A percentile compares a stretch with the other conserved stretches of the same genome.
These are phyloP conservation scores for Trematomus bernacchii DNA, from an alignment of 2,797 vertebrate species.

Conservation along the genomic window DNA sequence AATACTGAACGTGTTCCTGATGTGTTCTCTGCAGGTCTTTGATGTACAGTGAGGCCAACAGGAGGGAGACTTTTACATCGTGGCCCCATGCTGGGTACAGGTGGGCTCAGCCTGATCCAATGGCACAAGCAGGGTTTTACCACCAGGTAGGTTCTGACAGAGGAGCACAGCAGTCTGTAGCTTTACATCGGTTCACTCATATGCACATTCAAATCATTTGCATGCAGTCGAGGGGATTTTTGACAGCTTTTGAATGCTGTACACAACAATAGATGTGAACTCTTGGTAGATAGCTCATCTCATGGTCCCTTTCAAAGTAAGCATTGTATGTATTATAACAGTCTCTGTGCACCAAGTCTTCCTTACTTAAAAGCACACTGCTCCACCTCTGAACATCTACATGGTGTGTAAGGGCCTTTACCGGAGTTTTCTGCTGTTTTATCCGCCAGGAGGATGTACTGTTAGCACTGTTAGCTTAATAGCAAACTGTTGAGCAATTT, in stretches of 20 bases:
- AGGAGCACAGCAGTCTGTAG: no score
- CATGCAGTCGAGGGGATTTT: not conserved
- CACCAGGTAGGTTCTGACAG: conserved; percentile 91
- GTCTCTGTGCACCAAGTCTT: no score
- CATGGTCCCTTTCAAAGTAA: no score
- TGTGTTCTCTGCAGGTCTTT: conserved; percentile 87
- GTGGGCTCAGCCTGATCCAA: conserved; percentile 99
- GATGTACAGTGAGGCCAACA: conserved; percentile 99
- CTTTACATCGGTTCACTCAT: not conserved
- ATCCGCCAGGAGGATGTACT: not conserved
- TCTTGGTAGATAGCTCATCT: no score
- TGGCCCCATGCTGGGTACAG: conserved; percentile 99
- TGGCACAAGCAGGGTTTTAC: conserved; percentile 99
- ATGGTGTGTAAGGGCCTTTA: no score
- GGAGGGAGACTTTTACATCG: conserved; percentile 98
- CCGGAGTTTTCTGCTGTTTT: no score
- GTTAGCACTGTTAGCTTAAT: not conserved
- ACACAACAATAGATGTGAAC: no score
- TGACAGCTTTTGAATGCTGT: not conserved
- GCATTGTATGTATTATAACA: no score
- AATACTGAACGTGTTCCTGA: not conserved
- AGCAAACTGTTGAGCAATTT: no score
- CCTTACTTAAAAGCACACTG: no score
- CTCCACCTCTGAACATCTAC: no score
- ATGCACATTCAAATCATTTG: not conserved